phyloP scores from a whole-genome alignment of 2,888 invertebrate species.

The Metellina segmentata region DNA sequence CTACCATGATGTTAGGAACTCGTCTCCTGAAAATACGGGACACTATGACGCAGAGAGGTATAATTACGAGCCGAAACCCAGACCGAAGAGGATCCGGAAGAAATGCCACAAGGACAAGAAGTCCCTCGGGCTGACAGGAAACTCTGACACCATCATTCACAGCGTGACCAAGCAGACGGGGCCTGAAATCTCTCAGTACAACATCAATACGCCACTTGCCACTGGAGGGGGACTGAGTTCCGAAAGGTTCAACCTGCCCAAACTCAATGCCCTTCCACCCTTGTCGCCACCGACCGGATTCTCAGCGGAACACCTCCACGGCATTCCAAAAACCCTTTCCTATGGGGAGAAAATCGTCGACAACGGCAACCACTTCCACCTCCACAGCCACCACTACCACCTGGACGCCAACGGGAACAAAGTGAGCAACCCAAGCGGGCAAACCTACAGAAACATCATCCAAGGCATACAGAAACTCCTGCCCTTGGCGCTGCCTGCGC shows the following conservation, averaged over 20 bases:
- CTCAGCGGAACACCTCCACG: slow-evolving; percentile 55
- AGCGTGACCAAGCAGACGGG: slow-evolving; percentile 35
- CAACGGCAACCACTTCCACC: slow-evolving; percentile 59
- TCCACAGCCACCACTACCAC: slow-evolving; percentile 65
- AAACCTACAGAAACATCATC: slow-evolving; percentile 5
- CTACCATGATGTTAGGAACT: background rate
- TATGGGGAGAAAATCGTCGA: slow-evolving; percentile 20
- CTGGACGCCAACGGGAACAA: slow-evolving; percentile 47
- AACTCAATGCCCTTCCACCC: background rate
- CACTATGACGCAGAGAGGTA: background rate
- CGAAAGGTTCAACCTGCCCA: background rate
- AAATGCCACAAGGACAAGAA: slow-evolving; percentile 40
- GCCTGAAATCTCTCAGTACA: slow-evolving; percentile 14
- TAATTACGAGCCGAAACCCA: slow-evolving; percentile 10
- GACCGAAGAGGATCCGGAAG: slow-evolving; percentile 27
- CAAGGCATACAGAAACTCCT: slow-evolving; percentile 53
- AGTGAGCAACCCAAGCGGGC: background rate
- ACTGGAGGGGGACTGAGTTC: background rate
- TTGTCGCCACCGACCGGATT: slow-evolving; percentile 20
- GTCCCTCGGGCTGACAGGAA: background rate
- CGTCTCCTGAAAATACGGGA: background rate
- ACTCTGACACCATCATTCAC: slow-evolving; percentile 36
- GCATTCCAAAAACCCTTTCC: slow-evolving; percentile 40
- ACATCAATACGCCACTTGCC: background rate
- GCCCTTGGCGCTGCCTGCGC: background rate